A percentile compares a stretch with the other conserved stretches of the same genome.
phyloP scores from a whole-genome alignment of 2,797 vertebrate genomes.

The Syndactyla subalaris region DNA sequence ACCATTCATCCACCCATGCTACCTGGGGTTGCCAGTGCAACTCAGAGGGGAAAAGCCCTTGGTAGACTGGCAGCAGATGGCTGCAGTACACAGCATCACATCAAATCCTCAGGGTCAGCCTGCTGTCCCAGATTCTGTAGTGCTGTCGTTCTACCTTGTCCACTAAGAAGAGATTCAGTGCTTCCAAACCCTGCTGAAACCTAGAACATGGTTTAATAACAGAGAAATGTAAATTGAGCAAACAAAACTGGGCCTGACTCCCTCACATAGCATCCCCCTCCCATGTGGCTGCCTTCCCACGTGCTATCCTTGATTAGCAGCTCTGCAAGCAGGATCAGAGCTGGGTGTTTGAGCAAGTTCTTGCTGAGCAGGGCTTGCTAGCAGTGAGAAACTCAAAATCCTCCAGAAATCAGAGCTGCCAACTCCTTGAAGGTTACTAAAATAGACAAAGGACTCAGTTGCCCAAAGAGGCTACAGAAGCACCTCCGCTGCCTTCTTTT shows the following conservation, averaged over 20 bases:
- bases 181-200: background rate
- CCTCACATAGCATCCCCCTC: background rate
- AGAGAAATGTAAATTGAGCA: background rate
- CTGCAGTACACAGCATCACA: background rate
- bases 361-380: background rate
- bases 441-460: background rate
- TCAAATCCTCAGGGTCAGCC: background rate
- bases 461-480: background rate
- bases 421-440: background rate
- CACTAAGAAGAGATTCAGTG: background rate
- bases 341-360: background rate
- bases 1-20: background rate
- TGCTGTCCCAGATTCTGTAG: background rate
- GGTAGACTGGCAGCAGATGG: background rate
- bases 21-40: background rate
- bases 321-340: background rate
- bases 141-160: background rate
- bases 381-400: background rate
- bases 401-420: background rate
- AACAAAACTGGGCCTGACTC: background rate
- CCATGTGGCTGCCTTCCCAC: background rate
- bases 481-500: background rate
- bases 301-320: background rate
- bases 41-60: background rate
- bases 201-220: background rate